phyloP scores from a whole-genome alignment of 2,113 vertebrate genomes.

The Pelvicachromis taeniatus region DNA sequence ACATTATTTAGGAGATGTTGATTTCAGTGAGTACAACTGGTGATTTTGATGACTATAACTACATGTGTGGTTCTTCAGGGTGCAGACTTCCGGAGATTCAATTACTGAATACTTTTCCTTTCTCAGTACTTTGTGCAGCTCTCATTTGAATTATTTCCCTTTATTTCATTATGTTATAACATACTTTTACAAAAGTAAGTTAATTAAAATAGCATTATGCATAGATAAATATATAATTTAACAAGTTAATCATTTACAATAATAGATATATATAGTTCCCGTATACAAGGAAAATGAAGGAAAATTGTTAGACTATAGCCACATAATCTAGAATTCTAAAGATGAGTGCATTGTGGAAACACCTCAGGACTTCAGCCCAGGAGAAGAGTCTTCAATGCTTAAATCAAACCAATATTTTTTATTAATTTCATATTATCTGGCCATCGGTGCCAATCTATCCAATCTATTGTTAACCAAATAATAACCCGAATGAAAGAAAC shows the following conservation, averaged over 20 bases:
- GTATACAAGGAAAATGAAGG: background rate
- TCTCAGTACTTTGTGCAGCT: background rate
- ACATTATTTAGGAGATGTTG: constrained; percentile 1
- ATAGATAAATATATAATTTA: background rate
- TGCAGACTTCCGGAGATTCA: background rate
- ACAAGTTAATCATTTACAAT: background rate
- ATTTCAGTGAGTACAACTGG: background rate
- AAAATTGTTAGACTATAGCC: background rate
- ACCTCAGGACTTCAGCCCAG: background rate
- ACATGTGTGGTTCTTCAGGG: background rate
- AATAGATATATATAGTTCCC: background rate
- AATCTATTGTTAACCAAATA: background rate
- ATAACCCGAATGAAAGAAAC: background rate
- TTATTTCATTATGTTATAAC: background rate
- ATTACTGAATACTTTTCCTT: background rate
- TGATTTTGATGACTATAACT: background rate
- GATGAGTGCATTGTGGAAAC: background rate
- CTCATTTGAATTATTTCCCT: background rate
- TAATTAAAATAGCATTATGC: background rate
- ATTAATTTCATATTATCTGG: background rate
- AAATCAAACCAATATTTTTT: background rate
- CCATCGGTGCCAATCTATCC: background rate
- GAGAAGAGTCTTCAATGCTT: background rate
- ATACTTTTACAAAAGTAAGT: background rate
- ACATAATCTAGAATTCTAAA: background rate